Percentiles rank a stretch among this genome's conserved stretches.
These are phyloP conservation scores for Gnatocerus cornutus DNA, from an alignment of 2,888 invertebrate species.

Conservation along the genomic window DNA sequence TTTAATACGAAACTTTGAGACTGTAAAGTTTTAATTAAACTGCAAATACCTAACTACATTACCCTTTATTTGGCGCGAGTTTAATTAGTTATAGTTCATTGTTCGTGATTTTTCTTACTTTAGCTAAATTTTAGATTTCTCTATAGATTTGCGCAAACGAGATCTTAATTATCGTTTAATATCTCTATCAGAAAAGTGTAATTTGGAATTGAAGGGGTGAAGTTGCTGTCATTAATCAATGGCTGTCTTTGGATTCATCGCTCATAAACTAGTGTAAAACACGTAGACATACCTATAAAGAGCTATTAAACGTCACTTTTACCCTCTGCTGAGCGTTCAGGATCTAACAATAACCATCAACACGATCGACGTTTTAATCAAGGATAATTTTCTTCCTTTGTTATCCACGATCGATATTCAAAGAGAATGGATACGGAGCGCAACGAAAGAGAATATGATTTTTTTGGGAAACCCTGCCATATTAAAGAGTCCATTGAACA, in stretches of 20 bases:
- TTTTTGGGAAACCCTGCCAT: conserved; percentile 14
- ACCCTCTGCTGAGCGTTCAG: conserved; percentile 12
- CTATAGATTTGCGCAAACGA: too few species aligned
- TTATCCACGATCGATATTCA: conserved; percentile 25
- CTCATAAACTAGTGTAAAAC: conserved; percentile 27
- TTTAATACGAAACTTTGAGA: not conserved
- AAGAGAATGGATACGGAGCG: conserved; percentile 11
- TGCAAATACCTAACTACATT: too few species aligned
- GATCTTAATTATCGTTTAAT: too few species aligned
- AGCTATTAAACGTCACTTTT: conserved; percentile 37
- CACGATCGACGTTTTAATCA: conserved; percentile 33
- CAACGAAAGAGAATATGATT: conserved; percentile 7
- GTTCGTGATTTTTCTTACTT: too few species aligned
- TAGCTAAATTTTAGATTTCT: too few species aligned
- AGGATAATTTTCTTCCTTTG: conserved; percentile 29
- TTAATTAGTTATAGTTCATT: too few species aligned
- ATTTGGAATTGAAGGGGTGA: too few species aligned
- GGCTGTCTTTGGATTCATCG: conserved; percentile 29
- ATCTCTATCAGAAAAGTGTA: too few species aligned
- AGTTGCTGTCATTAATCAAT: conserved; percentile 35
- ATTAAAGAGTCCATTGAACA: conserved; percentile 5
- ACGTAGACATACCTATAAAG: conserved; percentile 29
- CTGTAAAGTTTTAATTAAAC: not conserved
- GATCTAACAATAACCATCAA: conserved; percentile 25
- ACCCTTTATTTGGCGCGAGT: too few species aligned